A percentile compares a stretch with the other conserved stretches of the same genome.
Conservation (phyloP, 35 echinoderm and acorn worm genomes). For the Heliocidaris tuberculata region DNA sequence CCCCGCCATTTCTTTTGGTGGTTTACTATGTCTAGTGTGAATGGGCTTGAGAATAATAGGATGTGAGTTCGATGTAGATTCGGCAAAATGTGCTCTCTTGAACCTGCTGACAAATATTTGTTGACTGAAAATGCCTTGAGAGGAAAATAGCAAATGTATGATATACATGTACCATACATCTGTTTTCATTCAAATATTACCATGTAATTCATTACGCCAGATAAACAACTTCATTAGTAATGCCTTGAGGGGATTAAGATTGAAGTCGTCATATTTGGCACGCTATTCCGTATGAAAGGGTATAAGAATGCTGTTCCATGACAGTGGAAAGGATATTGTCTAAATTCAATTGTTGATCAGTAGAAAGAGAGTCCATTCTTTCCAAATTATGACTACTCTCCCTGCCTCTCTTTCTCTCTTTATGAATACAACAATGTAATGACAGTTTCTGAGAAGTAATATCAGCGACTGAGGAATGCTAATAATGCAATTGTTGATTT, state of each 20-base stretch:
- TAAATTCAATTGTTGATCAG: not conserved
- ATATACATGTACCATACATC: not conserved
- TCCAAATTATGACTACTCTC: not conserved
- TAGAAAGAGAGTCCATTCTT: not conserved
- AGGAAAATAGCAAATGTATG: not conserved
- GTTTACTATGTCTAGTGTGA: too few relatives aligned
- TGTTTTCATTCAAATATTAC: not conserved
- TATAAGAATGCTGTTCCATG: not conserved
- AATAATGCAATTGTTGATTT: conserved; percentile 12
- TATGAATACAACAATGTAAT: not conserved
- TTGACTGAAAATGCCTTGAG: not conserved
- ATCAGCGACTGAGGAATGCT: not conserved
- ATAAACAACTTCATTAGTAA: not conserved
- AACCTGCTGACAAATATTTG: not conserved
- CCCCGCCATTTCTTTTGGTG: too few relatives aligned
- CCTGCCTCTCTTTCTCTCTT: not conserved
- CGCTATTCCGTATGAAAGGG: not conserved
- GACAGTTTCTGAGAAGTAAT: not conserved
- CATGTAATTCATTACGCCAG: not conserved
- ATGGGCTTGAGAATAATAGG: too few relatives aligned
- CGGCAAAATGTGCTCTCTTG: not conserved
- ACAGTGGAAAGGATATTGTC: not conserved
- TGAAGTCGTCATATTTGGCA: not conserved
- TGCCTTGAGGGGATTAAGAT: not conserved
- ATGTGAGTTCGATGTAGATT: too few relatives aligned